Evolutionary conservation across 2,113 vertebrate species (phyloP), one percentile per base, ranked within the genome.

Genomic region (Panthera tigris): DNA sequence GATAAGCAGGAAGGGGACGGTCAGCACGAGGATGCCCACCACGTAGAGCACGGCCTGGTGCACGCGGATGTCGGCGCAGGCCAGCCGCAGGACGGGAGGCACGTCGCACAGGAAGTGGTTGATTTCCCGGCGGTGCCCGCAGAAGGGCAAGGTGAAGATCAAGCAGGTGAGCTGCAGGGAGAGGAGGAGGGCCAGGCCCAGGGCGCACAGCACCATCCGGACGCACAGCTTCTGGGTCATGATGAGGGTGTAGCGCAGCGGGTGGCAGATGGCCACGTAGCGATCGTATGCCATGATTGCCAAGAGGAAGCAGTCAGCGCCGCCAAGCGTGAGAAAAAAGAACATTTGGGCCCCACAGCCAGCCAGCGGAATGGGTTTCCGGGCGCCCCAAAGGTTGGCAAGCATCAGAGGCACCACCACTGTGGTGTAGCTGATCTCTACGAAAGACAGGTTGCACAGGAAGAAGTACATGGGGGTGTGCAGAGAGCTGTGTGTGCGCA

Each of bases 61-160:
- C 71, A 96, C 25, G 7, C 0, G 93, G 9, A 13, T 96, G 94
- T 98, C 93, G 0, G 93, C 97, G 1, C 98, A 98, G 98, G 73
- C 98, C 95, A 97, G 92, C 5, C 88, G 36, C 78, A 96, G 68
- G 9, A 97, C 80, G 0, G 96, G 96, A 0, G 97, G 94, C 61
- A 95, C 98, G 0, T 92, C 97, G 0, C 98, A 98, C 52, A 97
- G 96, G 82, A 98, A 97, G 91, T 95, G 97, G 73, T 88, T 95
- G 95, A 98, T 97, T 5, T 95, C 89, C 2, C 5, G 66, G 19
- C 0, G 84, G 52, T 27, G 79, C 0, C 96, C 91, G 3, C 98
- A 97, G 88, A 98, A 97, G 18, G 98, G 96, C 91, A 98, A 89
- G 0, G 96, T 93, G 79, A 98, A 96, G 84, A 96, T 87, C 0